Evolutionary conservation across 1,140 invertebrate species (phyloP), one percentile per base, ranked within the genome.

Genomic region (Steinernema feltiae): DNA sequence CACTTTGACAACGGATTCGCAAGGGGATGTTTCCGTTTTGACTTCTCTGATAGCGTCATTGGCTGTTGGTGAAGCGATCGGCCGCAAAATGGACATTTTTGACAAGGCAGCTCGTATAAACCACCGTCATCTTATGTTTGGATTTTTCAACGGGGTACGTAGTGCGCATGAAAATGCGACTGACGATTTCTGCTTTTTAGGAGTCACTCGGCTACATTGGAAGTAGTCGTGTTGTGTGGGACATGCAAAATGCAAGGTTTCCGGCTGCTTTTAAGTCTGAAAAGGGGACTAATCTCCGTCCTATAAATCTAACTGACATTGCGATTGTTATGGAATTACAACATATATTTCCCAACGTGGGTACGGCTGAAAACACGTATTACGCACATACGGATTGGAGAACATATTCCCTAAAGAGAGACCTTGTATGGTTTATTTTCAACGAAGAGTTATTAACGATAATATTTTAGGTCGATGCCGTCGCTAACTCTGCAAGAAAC

Each of bases 161-260:
- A 12, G 35, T 78, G 31, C 80, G 3, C 7, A 76, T 21, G 24
- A 30, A 1, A 2, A 80, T 80, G 29, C 46, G 21, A 1, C 18
- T 53, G 24, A n/a, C n/a, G 76, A 75, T 79, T 78, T 80, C 7
- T 71, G 79, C 3, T 24, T 48, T 82, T 30, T 46, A 80, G 79
- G 82, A 83, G 70, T 82, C 82, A 1, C 48, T 83, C 1, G 82
- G 81, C 24, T 83, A 83, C 53, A 80, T 83, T 48, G 82, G 82
- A 29, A 83, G 82, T 41, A 83, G 82, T 75, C 71, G 80, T 0
- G 32, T 69, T 31, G 35, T 82, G 12, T 82, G 71, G 46, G 81
- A 82, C 27, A 82, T 82, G 81, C 30, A 75, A 32, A 69, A 69
- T 18, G 41, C 32, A 35, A 24, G 31, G 7, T 82, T 82, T 69